Evolutionary conservation across 2,113 vertebrate genomes (phyloP).

Genomic region (Chlorocebus sabaeus): DNA sequence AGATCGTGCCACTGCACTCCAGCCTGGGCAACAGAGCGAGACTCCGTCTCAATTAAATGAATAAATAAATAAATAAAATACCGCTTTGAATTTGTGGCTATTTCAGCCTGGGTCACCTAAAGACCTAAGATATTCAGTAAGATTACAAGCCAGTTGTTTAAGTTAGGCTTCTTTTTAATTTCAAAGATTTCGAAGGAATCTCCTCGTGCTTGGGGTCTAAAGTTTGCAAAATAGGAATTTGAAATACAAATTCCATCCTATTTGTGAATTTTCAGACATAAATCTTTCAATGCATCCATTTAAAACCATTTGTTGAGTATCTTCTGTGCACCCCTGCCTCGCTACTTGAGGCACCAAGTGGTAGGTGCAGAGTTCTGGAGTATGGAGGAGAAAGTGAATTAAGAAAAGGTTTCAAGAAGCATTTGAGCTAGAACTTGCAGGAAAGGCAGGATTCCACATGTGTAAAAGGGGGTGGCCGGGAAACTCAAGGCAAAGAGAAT

Average conservation of each 20-base stretch:
- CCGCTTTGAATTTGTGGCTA: not conserved
- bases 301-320: not conserved
- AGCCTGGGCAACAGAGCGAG: no score
- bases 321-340: not conserved
- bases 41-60: no score
- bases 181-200: not conserved
- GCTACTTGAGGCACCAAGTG: not conserved
- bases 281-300: not conserved
- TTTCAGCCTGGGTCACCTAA: not conserved
- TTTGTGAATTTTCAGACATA: not conserved
- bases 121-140: not conserved
- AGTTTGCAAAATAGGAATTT: conserved; percentile 26
- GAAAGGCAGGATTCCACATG: not conserved
- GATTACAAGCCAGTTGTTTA: not conserved
- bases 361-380: not conserved
- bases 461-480: not conserved
- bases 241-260: not conserved
- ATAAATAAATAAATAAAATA: no score
- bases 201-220: not conserved
- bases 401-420: not conserved
- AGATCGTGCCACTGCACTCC: no score
- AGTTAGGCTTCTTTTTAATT: conserved; percentile 19
- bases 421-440: not conserved
- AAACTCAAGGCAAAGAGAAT: not conserved
- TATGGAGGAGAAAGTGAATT: not conserved